Evolutionary conservation across 2,888 invertebrate genomes (phyloP).

Genomic region (Hyles lineata): DNA sequence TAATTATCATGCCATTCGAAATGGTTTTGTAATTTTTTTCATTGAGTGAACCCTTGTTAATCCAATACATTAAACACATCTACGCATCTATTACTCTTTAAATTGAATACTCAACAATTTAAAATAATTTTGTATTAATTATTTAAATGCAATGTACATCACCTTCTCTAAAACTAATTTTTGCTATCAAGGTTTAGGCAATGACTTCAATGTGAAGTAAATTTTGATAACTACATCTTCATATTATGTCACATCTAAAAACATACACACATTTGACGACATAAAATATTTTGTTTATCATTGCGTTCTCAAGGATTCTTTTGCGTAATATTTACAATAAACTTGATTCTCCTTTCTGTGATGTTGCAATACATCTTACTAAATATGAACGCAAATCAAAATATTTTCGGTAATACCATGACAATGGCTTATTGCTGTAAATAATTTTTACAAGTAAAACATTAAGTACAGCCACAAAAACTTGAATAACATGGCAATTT

Average conservation of each 20-base stretch:
- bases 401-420: neutral
- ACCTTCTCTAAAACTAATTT: constrained; percentile 34
- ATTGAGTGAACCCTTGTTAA: neutral
- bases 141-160: constrained; percentile 45
- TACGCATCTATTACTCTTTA: neutral
- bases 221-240: constrained; percentile 22
- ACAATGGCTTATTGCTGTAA: neutral
- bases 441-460: neutral
- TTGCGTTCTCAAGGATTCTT: neutral
- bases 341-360: neutral
- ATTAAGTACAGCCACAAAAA: constrained; percentile 13
- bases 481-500: constrained; percentile 4
- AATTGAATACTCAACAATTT: constrained; percentile 1
- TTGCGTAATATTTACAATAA: constrained; percentile 14
- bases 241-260: constrained; percentile 10
- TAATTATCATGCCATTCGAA: neutral
- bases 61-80: constrained; percentile 4
- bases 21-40: neutral
- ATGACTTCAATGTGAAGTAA: constrained; percentile 48
- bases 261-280: constrained; percentile 5
- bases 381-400: neutral
- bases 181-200: constrained; percentile 14
- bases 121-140: constrained; percentile 40
- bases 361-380: constrained; percentile 15
- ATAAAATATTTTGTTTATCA: constrained; percentile 2